Evolutionary conservation across 2,113 vertebrate genomes (phyloP).

Genomic region (Pedionomus torquatus): DNA sequence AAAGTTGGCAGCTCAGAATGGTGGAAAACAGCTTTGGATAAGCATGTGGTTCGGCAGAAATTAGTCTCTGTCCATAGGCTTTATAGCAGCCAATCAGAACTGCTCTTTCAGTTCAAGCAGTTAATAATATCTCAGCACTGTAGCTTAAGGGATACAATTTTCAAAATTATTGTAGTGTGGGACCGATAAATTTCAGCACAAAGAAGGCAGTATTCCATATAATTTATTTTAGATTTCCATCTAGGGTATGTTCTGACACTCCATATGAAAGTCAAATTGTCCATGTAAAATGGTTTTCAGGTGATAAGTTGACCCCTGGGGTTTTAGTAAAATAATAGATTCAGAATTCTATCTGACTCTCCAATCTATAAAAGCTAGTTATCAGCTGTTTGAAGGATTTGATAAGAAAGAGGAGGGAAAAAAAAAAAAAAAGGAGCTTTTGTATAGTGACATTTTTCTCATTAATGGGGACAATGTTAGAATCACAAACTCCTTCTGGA

Average conservation of each 20-base stretch:
- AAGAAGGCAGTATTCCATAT: slow-evolving; percentile 75
- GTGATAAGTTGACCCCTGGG: slow-evolving; percentile 83
- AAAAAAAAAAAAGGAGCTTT: slow-evolving; percentile 34
- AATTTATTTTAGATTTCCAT: slow-evolving; percentile 84
- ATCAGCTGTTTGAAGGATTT: slow-evolving; percentile 80
- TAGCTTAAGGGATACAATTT: slow-evolving; percentile 79
- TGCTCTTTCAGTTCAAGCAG: slow-evolving; percentile 72
- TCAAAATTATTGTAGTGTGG: slow-evolving; percentile 82
- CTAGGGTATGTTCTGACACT: slow-evolving; percentile 78
- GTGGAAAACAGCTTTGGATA: slow-evolving; percentile 61
- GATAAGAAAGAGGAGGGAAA: slow-evolving; percentile 50
- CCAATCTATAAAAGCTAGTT: slow-evolving; percentile 80
- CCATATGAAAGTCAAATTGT: slow-evolving; percentile 83
- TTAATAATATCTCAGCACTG: slow-evolving; percentile 76
- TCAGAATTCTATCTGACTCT: slow-evolving; percentile 79
- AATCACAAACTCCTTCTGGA: slow-evolving; percentile 68
- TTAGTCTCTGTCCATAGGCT: slow-evolving; percentile 68
- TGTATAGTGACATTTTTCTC: slow-evolving; percentile 77
- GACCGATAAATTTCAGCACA: slow-evolving; percentile 79
- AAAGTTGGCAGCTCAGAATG: slow-evolving; percentile 67
- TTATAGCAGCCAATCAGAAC: slow-evolving; percentile 64
- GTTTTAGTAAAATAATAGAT: slow-evolving; percentile 78
- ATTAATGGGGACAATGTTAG: slow-evolving; percentile 74
- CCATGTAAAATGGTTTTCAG: slow-evolving; percentile 80
- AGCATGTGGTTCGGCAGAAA: slow-evolving; percentile 71